phyloP scores from a whole-genome alignment of 2,888 invertebrate species.

The Pilophorus perplexus region DNA sequence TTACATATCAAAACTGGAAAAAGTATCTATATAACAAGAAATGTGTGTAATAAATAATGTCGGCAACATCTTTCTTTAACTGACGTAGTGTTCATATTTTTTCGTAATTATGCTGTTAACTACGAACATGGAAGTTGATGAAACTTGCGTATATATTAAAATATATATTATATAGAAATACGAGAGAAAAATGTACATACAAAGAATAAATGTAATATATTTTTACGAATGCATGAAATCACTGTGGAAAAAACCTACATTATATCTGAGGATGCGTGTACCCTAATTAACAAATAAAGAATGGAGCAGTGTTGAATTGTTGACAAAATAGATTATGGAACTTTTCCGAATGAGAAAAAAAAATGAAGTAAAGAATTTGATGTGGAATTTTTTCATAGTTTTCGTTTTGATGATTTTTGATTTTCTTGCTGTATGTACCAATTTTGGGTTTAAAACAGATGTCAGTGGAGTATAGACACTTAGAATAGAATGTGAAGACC shows the following conservation, averaged over 20 bases:
- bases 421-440: conserved; percentile 7
- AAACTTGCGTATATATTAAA: conserved; percentile 7
- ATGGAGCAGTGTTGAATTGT: conserved; percentile 14
- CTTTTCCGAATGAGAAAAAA: conserved; percentile 13
- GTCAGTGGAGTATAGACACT: conserved; percentile 14
- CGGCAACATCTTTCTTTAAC: conserved; percentile 44
- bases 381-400: conserved; percentile 24
- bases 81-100: conserved; percentile 44
- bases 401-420: conserved; percentile 15
- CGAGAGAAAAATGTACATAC: conserved; percentile 41
- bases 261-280: conserved; percentile 4
- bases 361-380: background rate
- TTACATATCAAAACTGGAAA: conserved; percentile 42
- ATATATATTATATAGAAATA: conserved; percentile 41
- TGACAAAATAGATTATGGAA: conserved; percentile 23
- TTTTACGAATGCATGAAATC: conserved; percentile 40
- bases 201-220: conserved; percentile 44
- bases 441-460: conserved; percentile 12
- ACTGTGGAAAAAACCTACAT: conserved; percentile 13
- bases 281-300: too few species aligned
- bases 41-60: conserved; percentile 43
- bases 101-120: conserved; percentile 41
- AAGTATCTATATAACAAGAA: conserved; percentile 36
- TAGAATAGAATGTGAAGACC: conserved; percentile 21
- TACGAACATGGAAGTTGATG: background rate